phyloP scores from a whole-genome alignment of 2,113 vertebrate genomes.

The Meriones unguiculatus region DNA sequence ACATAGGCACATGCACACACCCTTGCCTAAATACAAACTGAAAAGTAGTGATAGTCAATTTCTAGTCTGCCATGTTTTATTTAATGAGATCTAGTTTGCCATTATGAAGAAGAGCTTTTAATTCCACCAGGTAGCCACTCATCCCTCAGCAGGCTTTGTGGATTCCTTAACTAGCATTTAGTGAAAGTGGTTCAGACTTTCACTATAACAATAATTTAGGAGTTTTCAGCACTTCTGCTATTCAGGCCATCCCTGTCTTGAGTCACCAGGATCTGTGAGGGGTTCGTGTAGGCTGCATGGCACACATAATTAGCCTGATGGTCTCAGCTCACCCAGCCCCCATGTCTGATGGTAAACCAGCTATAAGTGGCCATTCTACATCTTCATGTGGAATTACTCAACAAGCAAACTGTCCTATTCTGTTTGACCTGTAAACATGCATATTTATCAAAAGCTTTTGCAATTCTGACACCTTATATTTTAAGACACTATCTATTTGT shows the following conservation, averaged over 20 bases:
- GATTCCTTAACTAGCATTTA: conserved; percentile 15
- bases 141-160: conserved; percentile 22
- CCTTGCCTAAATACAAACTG: neutral
- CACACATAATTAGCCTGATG: neutral
- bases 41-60: neutral
- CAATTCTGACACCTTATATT: conserved; percentile 46
- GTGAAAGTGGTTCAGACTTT: neutral
- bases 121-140: conserved; percentile 39
- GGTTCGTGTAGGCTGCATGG: neutral
- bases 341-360: neutral
- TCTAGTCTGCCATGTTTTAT: conserved; percentile 1
- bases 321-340: neutral
- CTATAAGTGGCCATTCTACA: neutral
- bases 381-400: conserved; percentile 50
- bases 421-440: conserved; percentile 24
- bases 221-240: neutral
- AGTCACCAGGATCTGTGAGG: neutral
- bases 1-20: neutral
- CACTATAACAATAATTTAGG: conserved; percentile 41
- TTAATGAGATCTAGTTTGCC: conserved; percentile 9
- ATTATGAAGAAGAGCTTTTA: conserved; percentile 25
- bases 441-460: conserved; percentile 67
- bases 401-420: conserved; percentile 22
- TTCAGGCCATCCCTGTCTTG: conserved; percentile 1
- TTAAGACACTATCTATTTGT: conserved; percentile 53